Evolutionary conservation across 2,888 invertebrate species (phyloP).

Genomic region (Agrotis clavis): DNA sequence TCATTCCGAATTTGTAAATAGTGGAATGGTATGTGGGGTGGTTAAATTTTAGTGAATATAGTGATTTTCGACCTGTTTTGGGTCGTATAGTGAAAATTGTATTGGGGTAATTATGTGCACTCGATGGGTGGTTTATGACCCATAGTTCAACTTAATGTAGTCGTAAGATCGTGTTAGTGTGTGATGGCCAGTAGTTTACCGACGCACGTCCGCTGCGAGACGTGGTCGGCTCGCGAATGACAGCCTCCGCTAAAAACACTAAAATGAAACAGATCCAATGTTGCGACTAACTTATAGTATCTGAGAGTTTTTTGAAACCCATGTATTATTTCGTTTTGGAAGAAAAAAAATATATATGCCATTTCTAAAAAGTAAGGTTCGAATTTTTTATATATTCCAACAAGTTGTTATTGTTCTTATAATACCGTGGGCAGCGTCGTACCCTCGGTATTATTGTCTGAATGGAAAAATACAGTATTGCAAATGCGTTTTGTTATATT

Average conservation of each 20-base stretch:
- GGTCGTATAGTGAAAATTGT: slow-evolving; percentile 82
- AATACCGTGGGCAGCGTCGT: slow-evolving; percentile 75
- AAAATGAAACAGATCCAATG: slow-evolving; percentile 68
- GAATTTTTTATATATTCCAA: slow-evolving; percentile 81
- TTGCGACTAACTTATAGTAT: slow-evolving; percentile 70
- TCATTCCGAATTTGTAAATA: slow-evolving; percentile 80
- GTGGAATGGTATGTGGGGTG: slow-evolving; percentile 59
- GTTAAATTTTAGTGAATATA: slow-evolving; percentile 82
- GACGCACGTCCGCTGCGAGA: slow-evolving; percentile 45
- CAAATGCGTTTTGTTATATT: slow-evolving; percentile 81
- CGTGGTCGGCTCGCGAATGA: slow-evolving; percentile 29
- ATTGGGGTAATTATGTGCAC: slow-evolving; percentile 77
- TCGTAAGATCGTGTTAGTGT: slow-evolving; percentile 80
- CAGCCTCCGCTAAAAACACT: slow-evolving; percentile 68
- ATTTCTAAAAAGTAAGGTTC: slow-evolving; percentile 78
- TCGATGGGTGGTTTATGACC: slow-evolving; percentile 70
- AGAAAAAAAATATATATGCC: slow-evolving; percentile 74
- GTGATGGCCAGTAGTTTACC: slow-evolving; percentile 27
- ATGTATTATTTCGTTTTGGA: slow-evolving; percentile 72
- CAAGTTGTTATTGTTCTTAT: slow-evolving; percentile 84
- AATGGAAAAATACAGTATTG: slow-evolving; percentile 79
- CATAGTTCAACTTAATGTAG: slow-evolving; percentile 82
- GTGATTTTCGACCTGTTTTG: slow-evolving; percentile 69
- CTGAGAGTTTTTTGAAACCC: slow-evolving; percentile 74
- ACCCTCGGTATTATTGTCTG: slow-evolving; percentile 78